phyloP scores from a whole-genome alignment of 2,113 vertebrate genomes.

The Nicator chloris region DNA sequence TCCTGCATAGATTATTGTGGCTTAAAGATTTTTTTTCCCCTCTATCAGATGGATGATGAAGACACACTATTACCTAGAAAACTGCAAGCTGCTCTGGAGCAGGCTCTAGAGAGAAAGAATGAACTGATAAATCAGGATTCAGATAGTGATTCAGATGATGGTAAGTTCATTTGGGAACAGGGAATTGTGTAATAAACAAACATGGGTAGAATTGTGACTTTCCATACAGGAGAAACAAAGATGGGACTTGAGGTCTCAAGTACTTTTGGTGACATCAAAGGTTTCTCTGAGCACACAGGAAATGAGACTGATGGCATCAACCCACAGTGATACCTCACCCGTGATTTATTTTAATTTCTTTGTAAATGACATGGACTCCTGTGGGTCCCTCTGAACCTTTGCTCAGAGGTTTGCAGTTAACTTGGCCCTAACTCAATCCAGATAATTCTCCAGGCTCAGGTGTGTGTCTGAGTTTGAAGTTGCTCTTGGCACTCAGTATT shows the following conservation, averaged over 20 bases:
- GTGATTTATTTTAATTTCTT: background rate
- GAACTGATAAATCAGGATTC: slow-evolving; percentile 96
- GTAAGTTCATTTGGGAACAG: slow-evolving; percentile 70
- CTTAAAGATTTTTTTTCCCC: background rate
- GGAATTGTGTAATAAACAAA: background rate
- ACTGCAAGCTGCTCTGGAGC: slow-evolving; percentile 95
- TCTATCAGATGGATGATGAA: slow-evolving; percentile 93
- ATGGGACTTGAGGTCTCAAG: background rate
- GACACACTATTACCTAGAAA: slow-evolving; percentile 95
- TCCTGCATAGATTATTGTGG: background rate
- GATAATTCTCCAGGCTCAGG: background rate
- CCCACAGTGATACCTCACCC: background rate
- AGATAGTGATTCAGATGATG: slow-evolving; percentile 98
- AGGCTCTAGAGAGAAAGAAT: slow-evolving; percentile 93
- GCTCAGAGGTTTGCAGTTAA: background rate
- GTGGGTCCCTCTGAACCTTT: background rate
- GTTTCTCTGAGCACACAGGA: background rate
- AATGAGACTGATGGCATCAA: background rate
- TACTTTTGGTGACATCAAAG: background rate
- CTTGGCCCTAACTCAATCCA: background rate
- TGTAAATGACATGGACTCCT: background rate
- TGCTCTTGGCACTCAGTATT: background rate
- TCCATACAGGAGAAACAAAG: background rate
- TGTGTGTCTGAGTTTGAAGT: background rate
- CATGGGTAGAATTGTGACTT: background rate